These are phyloP conservation scores for Thymelicus lineola DNA, from an alignment of 2,888 invertebrate species.

Conservation along the genomic window DNA sequence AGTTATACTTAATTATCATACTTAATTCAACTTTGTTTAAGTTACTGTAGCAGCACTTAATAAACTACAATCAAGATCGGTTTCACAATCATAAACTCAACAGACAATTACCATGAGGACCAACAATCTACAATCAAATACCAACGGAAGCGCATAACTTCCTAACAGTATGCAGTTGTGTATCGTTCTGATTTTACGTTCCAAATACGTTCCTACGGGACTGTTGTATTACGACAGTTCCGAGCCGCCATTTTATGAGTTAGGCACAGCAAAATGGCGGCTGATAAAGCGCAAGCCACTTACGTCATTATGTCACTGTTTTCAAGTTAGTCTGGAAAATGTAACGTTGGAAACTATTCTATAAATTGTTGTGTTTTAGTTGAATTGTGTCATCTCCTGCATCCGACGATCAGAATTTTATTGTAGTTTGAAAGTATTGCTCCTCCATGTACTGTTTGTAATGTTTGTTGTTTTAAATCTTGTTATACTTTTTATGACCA, in stretches of 20 bases:
- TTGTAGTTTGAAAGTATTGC: background rate
- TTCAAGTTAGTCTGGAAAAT: conserved; percentile 12
- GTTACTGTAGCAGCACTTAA: no score
- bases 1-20: no score
- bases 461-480: no score
- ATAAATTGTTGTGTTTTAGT: conserved; percentile 19
- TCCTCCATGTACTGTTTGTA: background rate
- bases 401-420: background rate
- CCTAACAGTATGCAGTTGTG: background rate
- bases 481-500: no score
- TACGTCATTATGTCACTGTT: conserved; percentile 27
- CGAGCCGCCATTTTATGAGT: conserved; percentile 28
- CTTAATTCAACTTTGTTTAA: no score
- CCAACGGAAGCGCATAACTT: conserved; percentile 10
- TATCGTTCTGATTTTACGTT: conserved; percentile 25
- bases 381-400: background rate
- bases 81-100: conserved; percentile 16
- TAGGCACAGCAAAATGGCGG: conserved; percentile 33
- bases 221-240: conserved; percentile 18
- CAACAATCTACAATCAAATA: conserved; percentile 27
- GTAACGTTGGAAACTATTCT: conserved; percentile 5
- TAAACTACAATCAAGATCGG: background rate
- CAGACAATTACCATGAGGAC: conserved; percentile 20
- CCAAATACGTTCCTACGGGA: conserved; percentile 23
- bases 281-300: conserved; percentile 18